phyloP scores from a whole-genome alignment of 2,113 vertebrate genomes.

The Phaethon lepturus region DNA sequence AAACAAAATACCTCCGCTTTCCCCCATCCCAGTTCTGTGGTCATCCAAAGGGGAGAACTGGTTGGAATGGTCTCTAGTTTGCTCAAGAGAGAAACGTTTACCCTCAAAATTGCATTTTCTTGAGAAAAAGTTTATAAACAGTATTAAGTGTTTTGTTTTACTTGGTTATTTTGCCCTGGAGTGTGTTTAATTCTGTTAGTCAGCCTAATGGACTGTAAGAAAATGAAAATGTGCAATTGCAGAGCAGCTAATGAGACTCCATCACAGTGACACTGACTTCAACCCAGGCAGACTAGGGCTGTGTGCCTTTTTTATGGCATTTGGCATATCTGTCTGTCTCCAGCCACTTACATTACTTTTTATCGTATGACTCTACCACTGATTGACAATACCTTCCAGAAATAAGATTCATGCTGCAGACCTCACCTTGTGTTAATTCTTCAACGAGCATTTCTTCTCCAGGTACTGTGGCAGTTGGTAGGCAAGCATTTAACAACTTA shows the following conservation, averaged over 20 bases:
- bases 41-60: background rate
- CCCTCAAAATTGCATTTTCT: background rate
- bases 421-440: background rate
- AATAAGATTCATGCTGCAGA: background rate
- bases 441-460: background rate
- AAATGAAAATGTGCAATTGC: background rate
- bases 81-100: background rate
- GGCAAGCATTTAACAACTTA: background rate
- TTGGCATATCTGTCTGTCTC: background rate
- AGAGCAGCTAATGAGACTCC: background rate
- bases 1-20: background rate
- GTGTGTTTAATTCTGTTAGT: slow-evolving; percentile 7
- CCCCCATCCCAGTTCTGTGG: background rate
- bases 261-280: background rate
- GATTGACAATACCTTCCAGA: background rate
- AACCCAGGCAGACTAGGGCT: background rate
- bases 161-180: background rate
- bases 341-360: background rate
- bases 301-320: background rate
- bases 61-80: background rate
- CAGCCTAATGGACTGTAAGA: background rate
- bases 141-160: background rate
- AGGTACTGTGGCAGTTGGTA: background rate
- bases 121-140: background rate
- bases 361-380: background rate